Conservation (phyloP, 2,888 invertebrate genomes). For the Sinopyrophorus schimmeli region DNA sequence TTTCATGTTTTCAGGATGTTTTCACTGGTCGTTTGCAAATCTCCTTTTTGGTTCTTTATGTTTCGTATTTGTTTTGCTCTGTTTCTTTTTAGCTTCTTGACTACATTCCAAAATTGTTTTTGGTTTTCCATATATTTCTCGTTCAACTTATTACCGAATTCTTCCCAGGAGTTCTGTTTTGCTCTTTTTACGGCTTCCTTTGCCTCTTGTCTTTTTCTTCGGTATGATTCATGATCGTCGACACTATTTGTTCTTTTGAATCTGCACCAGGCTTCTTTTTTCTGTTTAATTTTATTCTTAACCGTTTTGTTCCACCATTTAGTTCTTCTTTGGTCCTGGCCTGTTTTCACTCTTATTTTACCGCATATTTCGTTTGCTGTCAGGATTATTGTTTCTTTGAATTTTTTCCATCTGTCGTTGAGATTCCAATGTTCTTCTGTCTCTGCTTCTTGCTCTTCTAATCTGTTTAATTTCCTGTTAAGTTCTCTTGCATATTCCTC, state of each 20-base stretch:
- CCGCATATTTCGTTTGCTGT: slow-evolving; percentile 10
- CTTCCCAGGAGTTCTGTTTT: too few species aligned
- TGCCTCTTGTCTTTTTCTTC: slow-evolving; percentile 3
- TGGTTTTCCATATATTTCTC: too few species aligned
- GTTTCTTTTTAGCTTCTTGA: slow-evolving; percentile 7
- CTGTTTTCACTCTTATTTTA: slow-evolving; percentile 3
- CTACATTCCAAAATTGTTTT: slow-evolving; percentile 9
- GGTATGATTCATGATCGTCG: slow-evolving; percentile 1
- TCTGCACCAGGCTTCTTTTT: slow-evolving; percentile 7
- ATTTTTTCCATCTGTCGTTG: background rate
- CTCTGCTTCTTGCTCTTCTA: slow-evolving; percentile 7
- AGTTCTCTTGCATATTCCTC: slow-evolving; percentile 2
- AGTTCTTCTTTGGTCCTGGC: slow-evolving; percentile 1
- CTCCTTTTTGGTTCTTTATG: slow-evolving; percentile 4
- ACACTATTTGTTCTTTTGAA: slow-evolving; percentile 4
- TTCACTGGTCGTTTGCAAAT: slow-evolving; percentile 7
- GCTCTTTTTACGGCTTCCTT: slow-evolving; percentile 8
- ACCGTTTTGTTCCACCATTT: slow-evolving; percentile 7
- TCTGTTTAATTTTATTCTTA: slow-evolving; percentile 8
- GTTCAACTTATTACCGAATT: too few species aligned
- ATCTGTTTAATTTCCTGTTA: slow-evolving; percentile 1
- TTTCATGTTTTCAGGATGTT: slow-evolving; percentile 6
- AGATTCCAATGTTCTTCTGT: slow-evolving; percentile 3
- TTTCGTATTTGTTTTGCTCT: slow-evolving; percentile 9
- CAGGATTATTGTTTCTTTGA: slow-evolving; percentile 5